Evolutionary conservation across 92 coral and sea anemone species (phyloP).

Genomic region (Phenganax marumi): DNA sequence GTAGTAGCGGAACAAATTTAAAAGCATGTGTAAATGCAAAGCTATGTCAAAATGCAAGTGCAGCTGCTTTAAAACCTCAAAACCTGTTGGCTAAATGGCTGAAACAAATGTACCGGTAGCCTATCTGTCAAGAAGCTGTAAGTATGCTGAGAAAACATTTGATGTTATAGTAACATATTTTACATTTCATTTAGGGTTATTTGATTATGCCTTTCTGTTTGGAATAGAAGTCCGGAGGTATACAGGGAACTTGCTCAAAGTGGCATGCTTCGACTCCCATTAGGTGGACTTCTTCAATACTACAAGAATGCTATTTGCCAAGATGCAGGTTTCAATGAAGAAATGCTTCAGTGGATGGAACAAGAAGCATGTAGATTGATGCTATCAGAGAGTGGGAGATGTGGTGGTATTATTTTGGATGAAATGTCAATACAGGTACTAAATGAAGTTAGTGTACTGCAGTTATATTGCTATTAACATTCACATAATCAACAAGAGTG

Average conservation of each 20-base stretch:
- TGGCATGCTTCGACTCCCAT: slow-evolving; percentile 32
- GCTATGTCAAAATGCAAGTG: no score
- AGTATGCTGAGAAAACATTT: neutral
- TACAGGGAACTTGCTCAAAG: slow-evolving; percentile 9
- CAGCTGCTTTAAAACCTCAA: no score
- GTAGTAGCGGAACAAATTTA: no score
- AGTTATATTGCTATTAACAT: neutral
- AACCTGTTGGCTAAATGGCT: no score
- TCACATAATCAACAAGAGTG: neutral
- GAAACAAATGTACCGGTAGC: no score
- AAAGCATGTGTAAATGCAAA: no score
- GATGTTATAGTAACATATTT: neutral
- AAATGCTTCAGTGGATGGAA: slow-evolving; percentile 17
- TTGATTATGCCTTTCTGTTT: slow-evolving; percentile 10
- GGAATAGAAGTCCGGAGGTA: slow-evolving; percentile 17
- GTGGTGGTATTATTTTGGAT: slow-evolving; percentile 24
- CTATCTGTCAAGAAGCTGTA: neutral
- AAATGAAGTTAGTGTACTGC: neutral
- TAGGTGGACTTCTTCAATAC: slow-evolving; percentile 30
- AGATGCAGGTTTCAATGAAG: slow-evolving; percentile 15
- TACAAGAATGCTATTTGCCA: slow-evolving; percentile 24
- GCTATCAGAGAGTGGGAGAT: neutral
- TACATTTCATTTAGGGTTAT: slow-evolving; percentile 16
- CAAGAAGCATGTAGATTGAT: neutral
- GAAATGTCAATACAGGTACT: slow-evolving; percentile 33